Base-by-base conservation (phyloP, 2,888 invertebrate genomes). In the Nephrocerus scutellatus region DNA sequence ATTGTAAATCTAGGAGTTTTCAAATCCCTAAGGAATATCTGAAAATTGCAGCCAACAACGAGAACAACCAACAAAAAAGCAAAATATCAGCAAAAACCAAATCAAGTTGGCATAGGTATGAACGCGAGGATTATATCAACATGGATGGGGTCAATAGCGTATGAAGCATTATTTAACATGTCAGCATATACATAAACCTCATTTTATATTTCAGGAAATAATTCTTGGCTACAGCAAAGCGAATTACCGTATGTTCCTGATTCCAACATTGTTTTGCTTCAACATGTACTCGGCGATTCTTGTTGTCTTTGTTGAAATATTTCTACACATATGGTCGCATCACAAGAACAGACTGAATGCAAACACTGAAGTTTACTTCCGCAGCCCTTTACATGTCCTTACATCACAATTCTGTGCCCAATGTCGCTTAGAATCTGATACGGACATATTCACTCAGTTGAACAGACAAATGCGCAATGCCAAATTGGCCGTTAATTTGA, bases 281-380 rank as follows among this genome's bases (percentile, higher is more conserved):
- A 74, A 77, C 8, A 71, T 74, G 7, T 50, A 75, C 13, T 56
- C 76, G 8, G 72, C 72, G 28, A 55, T 72, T 1, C 46, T 76
- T 18, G 59, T 80, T 18, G 68, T 73, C 30, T 39, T 75, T 2
- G 51, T 78, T 9, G 84, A 84, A 64, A 64, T 75, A 13, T 62
- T 71, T n/a, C 63, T 83, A 18, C 83, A 84, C 59, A 70, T 74
- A n/a, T 72, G 74, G 69, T 77, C 81, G 6, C 83, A 84, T 55
- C 75, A 74, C 47, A 80, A 79, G 54, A 83, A 82, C 55, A 76
- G 75, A 50, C 61, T 63, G 30, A 63, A 80, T 22, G 72, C 71
- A 52, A 71, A 79, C 49, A 64, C 73, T 9, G 70, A 71, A 34
- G 60, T 79, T 23, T 81, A 77, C 52, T 83, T 79, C 53, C 76